phyloP scores from a whole-genome alignment of 1,140 invertebrate species.

The Cherax quadricarinatus region DNA sequence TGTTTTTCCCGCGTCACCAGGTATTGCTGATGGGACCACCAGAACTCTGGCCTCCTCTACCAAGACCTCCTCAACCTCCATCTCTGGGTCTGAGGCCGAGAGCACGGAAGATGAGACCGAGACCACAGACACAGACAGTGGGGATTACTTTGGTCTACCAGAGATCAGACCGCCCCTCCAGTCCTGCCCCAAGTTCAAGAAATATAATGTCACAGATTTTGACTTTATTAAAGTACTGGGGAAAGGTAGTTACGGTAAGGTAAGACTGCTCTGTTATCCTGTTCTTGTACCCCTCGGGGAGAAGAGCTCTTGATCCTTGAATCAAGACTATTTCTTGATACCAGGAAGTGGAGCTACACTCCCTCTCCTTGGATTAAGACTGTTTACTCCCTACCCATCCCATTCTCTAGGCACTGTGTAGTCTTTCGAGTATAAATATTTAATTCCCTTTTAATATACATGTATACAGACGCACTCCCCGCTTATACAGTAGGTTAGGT shows the following conservation, averaged over 20 bases:
- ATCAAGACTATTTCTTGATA: too few relatives aligned
- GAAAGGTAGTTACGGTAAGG: conserved; percentile 98
- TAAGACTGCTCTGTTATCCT: conserved; percentile 75
- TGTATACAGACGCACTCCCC: too few relatives aligned
- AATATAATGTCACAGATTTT: conserved; percentile 93
- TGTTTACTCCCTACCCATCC: too few relatives aligned
- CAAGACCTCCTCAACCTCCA: conserved; percentile 7
- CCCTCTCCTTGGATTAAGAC: too few relatives aligned
- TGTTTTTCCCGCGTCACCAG: conserved; percentile 26
- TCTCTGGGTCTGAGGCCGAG: conserved; percentile 59
- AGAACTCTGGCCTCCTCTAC: conserved; percentile 58
- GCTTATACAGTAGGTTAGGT: too few relatives aligned
- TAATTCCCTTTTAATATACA: too few relatives aligned
- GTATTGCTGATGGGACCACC: conserved; percentile 58
- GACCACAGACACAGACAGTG: conserved; percentile 71
- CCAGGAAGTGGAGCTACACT: too few relatives aligned
- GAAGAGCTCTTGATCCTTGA: too few relatives aligned
- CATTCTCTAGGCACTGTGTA: too few relatives aligned
- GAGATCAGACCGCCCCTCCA: conserved; percentile 82
- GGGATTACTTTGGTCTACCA: conserved; percentile 62
- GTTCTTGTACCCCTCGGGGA: not conserved
- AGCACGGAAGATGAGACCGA: conserved; percentile 70
- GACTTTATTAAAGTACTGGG: conserved; percentile 96
- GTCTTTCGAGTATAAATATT: too few relatives aligned
- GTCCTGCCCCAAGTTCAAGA: conserved; percentile 90